phyloP scores from a whole-genome alignment of 2,888 invertebrate genomes.

The Drosophila falleni region DNA sequence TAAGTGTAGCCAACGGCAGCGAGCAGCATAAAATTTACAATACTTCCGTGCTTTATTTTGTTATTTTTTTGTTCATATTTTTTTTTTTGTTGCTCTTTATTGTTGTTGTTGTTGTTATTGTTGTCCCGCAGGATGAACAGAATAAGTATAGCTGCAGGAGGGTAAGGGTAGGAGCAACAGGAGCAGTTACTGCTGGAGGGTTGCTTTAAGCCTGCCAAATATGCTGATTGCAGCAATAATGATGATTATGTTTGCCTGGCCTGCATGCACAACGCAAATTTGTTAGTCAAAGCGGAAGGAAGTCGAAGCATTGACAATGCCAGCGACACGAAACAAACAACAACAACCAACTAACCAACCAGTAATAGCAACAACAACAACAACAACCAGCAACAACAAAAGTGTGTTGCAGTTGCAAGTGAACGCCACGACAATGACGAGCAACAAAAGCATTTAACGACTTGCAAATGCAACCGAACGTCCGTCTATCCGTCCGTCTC shows the following conservation, averaged over 20 bases:
- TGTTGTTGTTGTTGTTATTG: background rate
- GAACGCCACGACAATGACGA: conserved; percentile 40
- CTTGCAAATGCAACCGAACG: conserved; percentile 68
- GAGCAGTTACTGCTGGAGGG: background rate
- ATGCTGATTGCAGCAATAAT: conserved; percentile 79
- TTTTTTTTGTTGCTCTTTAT: background rate
- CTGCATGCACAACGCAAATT: conserved; percentile 79
- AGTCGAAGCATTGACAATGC: conserved; percentile 79
- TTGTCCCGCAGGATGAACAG: conserved; percentile 48
- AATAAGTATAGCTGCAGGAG: conserved; percentile 32
- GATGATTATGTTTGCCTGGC: conserved; percentile 77
- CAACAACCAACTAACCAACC: conserved; percentile 22
- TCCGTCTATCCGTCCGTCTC: background rate
- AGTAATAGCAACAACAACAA: conserved; percentile 5
- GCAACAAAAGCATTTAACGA: conserved; percentile 78
- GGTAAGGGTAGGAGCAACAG: background rate
- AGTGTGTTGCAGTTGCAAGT: conserved; percentile 49
- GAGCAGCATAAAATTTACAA: conserved; percentile 59
- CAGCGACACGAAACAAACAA: conserved; percentile 71
- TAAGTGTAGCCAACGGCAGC: conserved; percentile 26
- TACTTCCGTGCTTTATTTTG: conserved; percentile 57
- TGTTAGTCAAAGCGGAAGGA: conserved; percentile 78
- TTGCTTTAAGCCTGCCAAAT: conserved; percentile 70
- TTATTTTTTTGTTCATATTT: conserved; percentile 10
- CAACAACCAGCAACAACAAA: conserved; percentile 17